Evolutionary conservation across 2,888 invertebrate genomes (phyloP), one percentile per base, ranked within the genome.

Genomic region (Cheilosia scutellata): DNA sequence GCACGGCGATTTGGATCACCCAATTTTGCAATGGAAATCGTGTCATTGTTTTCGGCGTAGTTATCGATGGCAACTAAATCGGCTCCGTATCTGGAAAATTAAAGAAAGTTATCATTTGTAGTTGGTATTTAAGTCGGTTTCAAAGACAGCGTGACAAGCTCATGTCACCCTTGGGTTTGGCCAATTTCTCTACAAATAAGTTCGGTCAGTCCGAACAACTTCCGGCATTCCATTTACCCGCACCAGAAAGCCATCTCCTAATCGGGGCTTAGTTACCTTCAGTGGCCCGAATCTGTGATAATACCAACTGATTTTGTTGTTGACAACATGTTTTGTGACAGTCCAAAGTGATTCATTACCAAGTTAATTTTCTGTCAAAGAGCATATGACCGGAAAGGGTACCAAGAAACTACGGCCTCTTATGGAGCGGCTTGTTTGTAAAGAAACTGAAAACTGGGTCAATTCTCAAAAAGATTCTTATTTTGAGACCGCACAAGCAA

Each of bases 41-140:
- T 97, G 93, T 97, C 95, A 92, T 98, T 98, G 93, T 98, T 98
- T 94, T 98, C 98, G 87, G 95, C 94, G 92, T 96, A 97, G 51
- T 96, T 96, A 91, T 98, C 98, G 89, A 98, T 96, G 82, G 97
- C 95, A 94, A 98, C 97, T 89, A 99, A 93, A 91, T 98, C 97
- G 93, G 98, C 97, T 90, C 98, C 98, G 93, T 98, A 98, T 93
- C 98, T 98, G 92, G 1, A 88, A 84, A 47, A 29, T 4, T 51
- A n/a, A 33, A 60, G 5, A 9, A 31, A 49, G 33, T 33, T 6
- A 11, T 6, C n/a, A 20, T 9, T 13, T 13, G 29, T 2, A 13
- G 5, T 29, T 20, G 20, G 20, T 20, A 20, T 20, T 55, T 11
- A n/a, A 55, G 13, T 29, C 29, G n/a, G 20, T 20, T 20, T 20